Percentiles rank a stretch among this genome's conserved stretches.
phyloP scores from a whole-genome alignment of 2,113 vertebrate genomes.

The Passer domesticus region DNA sequence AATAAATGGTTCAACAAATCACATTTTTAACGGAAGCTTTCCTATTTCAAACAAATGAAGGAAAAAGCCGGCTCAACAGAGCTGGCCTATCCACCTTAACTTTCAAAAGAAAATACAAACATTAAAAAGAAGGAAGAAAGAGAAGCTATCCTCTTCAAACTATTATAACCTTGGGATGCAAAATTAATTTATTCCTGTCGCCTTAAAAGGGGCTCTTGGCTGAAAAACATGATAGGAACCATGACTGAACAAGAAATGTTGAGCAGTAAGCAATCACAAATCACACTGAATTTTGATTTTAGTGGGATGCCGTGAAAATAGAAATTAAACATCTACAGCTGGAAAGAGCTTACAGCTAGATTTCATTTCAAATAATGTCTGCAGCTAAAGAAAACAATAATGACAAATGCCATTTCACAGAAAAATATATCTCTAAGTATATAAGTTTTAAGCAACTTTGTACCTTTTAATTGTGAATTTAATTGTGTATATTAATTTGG shows the following conservation, averaged over 20 bases:
- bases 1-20: background rate
- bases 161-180: background rate
- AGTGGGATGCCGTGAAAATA: background rate
- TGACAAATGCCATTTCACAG: background rate
- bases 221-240: background rate
- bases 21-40: background rate
- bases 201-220: background rate
- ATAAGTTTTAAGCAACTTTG: background rate
- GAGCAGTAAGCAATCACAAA: conserved; percentile 12
- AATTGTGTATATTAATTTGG: background rate
- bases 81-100: background rate
- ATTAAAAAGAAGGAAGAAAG: background rate
- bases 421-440: background rate
- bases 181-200: background rate
- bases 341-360: background rate
- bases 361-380: background rate
- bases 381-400: conserved; percentile 18
- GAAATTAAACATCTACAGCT: conserved; percentile 33
- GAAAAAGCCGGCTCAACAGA: background rate
- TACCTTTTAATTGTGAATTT: background rate
- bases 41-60: background rate
- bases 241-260: background rate
- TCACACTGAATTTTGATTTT: conserved; percentile 36
- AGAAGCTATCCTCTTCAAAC: background rate
- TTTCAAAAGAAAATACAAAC: background rate